Base-by-base conservation (phyloP, 2,113 vertebrate species). In the Serinus canaria region DNA sequence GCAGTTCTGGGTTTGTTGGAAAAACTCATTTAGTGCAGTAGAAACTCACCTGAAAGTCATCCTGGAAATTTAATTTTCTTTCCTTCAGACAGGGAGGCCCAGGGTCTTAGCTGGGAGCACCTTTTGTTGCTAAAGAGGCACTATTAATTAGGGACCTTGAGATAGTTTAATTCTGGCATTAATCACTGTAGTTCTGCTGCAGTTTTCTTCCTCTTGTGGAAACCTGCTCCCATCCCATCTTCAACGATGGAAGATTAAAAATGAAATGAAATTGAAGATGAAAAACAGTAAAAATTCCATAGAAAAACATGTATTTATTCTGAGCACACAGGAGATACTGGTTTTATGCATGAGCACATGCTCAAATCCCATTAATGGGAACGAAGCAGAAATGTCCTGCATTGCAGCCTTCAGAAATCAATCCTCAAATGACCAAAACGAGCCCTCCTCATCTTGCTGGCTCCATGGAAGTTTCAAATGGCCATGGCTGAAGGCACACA, bases 101-200 rank as follows among this genome's bases (percentile, higher is more conserved):
- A 19, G 75, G 80, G 35, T 87, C 49, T 62, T 82, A 52, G 39
- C 43, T 91, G 47, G 47, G 68, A 77, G 27, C 43, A 60, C 15
- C 25, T 77, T 91, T 83, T 41, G 19, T 69, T 90, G 70, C 70
- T 87, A 4, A 80, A 87, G 82, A 82, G 47, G 30, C 39, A 46
- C 64, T 69, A 13, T 96, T 90, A 89, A 90, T 89, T 90, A 72
- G 18, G 13, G 44, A 10, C 28, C 49, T 58, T 70, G 82, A 62
- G 81, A 53, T 31, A 64, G 33, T 77, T 91, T 85, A 95, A 83
- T 94, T 63, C 52, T 89, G 72, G 25, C 30, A 63, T 91, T 92
- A 86, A 88, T 94, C 59, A 28, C 24, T 47, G 18, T 41, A 55
- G 55, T 80, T 74, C 55, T 83, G 43, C 59, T 89, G 59, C n/a